phyloP scores from a whole-genome alignment of 37 sponge, comb jelly and placozoan species.

The Agelas oroides region DNA sequence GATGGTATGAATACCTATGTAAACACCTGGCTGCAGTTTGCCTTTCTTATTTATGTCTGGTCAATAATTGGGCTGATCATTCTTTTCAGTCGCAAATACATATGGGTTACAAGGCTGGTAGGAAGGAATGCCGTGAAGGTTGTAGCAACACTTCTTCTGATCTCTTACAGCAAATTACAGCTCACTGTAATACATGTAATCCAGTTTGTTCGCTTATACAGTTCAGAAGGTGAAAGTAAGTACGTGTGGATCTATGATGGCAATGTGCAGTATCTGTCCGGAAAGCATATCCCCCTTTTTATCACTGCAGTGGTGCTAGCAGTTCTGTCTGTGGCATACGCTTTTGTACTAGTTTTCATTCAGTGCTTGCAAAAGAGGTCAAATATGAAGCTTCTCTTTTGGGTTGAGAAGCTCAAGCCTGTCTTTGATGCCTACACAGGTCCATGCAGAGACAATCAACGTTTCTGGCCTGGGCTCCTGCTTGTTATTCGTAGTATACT shows the following conservation, averaged over 20 bases:
- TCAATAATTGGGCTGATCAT: slow-evolving; percentile 1
- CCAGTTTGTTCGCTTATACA: neutral
- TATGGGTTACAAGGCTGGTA: neutral
- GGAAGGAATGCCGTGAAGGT: slow-evolving; percentile 18
- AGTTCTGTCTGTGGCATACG: neutral
- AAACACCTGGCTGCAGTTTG: slow-evolving; percentile 26
- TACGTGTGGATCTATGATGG: slow-evolving; percentile 17
- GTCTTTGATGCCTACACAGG: slow-evolving; percentile 25
- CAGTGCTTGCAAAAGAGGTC: slow-evolving; percentile 3
- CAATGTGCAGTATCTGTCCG: neutral
- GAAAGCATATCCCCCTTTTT: slow-evolving; percentile 11
- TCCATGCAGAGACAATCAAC: slow-evolving; percentile 1
- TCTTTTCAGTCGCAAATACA: neutral
- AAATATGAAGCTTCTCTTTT: neutral
- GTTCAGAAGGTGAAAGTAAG: neutral
- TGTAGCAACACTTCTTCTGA: slow-evolving; percentile 31
- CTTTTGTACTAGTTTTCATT: slow-evolving; percentile 13
- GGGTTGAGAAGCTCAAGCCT: slow-evolving; percentile 21
- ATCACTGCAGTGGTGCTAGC: neutral
- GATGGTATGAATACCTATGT: slow-evolving; percentile 30
- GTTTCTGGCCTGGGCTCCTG: slow-evolving; percentile 23
- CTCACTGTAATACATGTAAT: neutral
- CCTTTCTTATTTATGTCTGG: slow-evolving; percentile 7
- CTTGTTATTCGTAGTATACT: neutral
- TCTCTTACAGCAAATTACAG: slow-evolving; percentile 26